These are phyloP conservation scores for Calonectris borealis DNA, from an alignment of 2,113 vertebrate species.

Conservation along the genomic window DNA sequence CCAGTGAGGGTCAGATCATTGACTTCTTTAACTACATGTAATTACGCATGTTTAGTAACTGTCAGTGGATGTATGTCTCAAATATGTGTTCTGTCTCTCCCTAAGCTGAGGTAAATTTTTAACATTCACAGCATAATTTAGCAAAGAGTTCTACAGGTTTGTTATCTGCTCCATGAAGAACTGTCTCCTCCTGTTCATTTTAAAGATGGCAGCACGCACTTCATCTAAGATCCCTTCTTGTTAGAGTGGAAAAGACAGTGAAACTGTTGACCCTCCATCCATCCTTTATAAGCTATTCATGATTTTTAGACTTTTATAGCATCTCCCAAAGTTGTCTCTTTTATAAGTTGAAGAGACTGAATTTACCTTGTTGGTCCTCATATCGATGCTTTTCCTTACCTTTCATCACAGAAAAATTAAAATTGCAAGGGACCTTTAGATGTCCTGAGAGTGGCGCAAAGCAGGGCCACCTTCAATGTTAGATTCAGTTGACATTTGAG, in stretches of 20 bases:
- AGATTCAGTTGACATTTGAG: background rate
- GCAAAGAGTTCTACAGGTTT: background rate
- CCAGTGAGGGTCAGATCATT: background rate
- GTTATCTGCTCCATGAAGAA: background rate
- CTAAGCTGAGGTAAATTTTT: background rate
- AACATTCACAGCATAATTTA: background rate
- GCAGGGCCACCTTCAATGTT: background rate
- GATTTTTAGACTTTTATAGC: background rate
- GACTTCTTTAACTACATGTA: background rate
- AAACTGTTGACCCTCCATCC: background rate
- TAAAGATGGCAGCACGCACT: background rate
- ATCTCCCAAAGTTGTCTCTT: background rate
- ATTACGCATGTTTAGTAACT: background rate
- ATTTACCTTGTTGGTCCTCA: background rate
- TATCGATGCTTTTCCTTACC: background rate
- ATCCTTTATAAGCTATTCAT: background rate
- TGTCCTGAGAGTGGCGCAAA: background rate
- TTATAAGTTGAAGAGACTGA: background rate
- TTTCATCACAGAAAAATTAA: background rate
- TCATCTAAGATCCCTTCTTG: background rate
- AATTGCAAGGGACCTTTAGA: background rate
- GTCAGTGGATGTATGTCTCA: background rate
- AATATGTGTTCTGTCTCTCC: background rate
- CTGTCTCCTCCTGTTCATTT: background rate
- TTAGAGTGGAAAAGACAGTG: background rate